Evolutionary conservation across 2,797 vertebrate genomes (phyloP), one percentile per base, ranked within the genome.

Genomic region (Pyrocephalus nanus): DNA sequence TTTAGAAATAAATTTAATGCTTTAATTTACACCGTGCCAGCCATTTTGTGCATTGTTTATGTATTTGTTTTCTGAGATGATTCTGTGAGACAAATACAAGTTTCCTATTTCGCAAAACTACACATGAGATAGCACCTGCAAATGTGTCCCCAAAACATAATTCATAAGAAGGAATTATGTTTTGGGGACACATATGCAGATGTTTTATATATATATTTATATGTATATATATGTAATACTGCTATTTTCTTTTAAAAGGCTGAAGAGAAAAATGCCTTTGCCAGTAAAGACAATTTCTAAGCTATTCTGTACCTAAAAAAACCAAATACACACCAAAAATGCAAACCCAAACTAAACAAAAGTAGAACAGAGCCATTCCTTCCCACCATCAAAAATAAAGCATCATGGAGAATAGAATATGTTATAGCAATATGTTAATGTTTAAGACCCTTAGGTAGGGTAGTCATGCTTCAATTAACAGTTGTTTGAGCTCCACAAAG

Each of bases 1-100:
- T 96, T 97, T 97, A 91, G 93, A 95, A 97, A 97, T 82, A 60
- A 97, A 97, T 96, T 80, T 86, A 78, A 79, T 91, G 79, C 94
- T 96, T 97, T 95, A 86, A 97, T 96, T 96, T 95, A 95, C 65
- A 91, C 87, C 15, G 67, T 91, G 70, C 72, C 82, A 86, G 89
- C 82, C 72, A 82, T 87, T 96, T 96, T 91, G 70, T 85, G 64
- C 14, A 14, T 95, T 80, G 54, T 86, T 95, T 81, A 69, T 74
- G 6, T 80, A 62, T 86, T 75, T 92, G 34, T 91, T 94, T 73
- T 47, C 82, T 77, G 70, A 88, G 70, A 34, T 61, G 30, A 42
- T 94, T 88, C 67, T 45, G 18, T 38, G 29, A 77, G 16, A 62
- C 8, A 53, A 21, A 51, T 77, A 32, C 11, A 27, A 29, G 23